Evolutionary conservation across 2,888 invertebrate genomes (phyloP).

Genomic region (Drosophila mettleri): DNA sequence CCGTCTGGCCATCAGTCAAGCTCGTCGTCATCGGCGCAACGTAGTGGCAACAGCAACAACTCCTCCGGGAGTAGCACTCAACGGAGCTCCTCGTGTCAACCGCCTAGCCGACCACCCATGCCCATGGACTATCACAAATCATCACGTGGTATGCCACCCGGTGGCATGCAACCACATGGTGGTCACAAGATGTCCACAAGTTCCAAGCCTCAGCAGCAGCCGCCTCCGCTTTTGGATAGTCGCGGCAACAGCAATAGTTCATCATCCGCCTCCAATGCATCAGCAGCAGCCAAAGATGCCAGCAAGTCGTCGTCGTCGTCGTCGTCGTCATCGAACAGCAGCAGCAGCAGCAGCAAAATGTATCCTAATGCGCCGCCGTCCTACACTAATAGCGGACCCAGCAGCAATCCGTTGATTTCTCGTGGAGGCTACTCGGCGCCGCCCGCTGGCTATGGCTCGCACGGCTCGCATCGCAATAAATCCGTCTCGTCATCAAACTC

Average conservation of each 20-base stretch:
- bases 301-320: conserved; percentile 51
- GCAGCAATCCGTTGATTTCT: conserved; percentile 54
- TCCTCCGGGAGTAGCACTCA: conserved; percentile 51
- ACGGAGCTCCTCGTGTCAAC: conserved; percentile 51
- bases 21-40: conserved; percentile 60
- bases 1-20: conserved; percentile 59
- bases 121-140: conserved; percentile 83
- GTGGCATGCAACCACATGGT: conserved; percentile 59
- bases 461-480: conserved; percentile 68
- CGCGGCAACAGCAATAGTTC: conserved; percentile 37
- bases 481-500: conserved; percentile 61
- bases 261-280: conserved; percentile 55
- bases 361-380: conserved; percentile 65
- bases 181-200: conserved; percentile 73
- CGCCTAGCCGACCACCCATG: conserved; percentile 62
- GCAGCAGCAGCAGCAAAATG: conserved; percentile 66
- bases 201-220: conserved; percentile 62
- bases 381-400: conserved; percentile 50
- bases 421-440: conserved; percentile 55
- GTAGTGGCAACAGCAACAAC: conserved; percentile 38
- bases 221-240: conserved; percentile 39
- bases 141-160: conserved; percentile 74
- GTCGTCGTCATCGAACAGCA: conserved; percentile 1
- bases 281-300: conserved; percentile 53
- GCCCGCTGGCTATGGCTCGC: conserved; percentile 48